Evolutionary conservation across 2,797 vertebrate genomes (phyloP), one percentile per base, ranked within the genome.

Genomic region (Sebastes wilsoni): DNA sequence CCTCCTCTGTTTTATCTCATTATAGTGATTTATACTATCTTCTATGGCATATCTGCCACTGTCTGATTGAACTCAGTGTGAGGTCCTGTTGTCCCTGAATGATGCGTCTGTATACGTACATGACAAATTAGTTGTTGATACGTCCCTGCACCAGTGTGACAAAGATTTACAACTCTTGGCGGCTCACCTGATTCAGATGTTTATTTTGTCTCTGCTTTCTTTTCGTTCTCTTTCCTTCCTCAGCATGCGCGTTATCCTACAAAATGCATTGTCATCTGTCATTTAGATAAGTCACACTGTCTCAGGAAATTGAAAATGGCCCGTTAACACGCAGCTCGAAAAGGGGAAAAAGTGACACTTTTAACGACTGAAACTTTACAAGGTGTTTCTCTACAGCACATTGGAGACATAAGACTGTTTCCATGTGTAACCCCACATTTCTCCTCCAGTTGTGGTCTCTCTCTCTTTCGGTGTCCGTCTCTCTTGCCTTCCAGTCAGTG

Each of bases 71-170:
- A 75, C 73, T 79, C 77, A n/a, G 38, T 22, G 34, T 64, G 67
- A 72, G 22, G 65, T 64, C 81, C 58, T 76, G 49, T 83, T 80
- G 71, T 77, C 66, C 62, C 72, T 69, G 62, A 79, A 28, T 66
- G 78, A 82, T 74, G 64, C 10, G 14, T 82, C 67, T 82, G 52
- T 58, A 38, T 68, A 74, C 0, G 12, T 36, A 36, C 28, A 36
- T 80, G 88, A 88, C 75, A 77, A 67, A 86, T 75, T 64, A 42
- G 75, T 71, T 62, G 82, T 65, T 79, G 71, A 82, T 55, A 3
- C 16, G 18, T 62, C 69, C 62, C 64, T 68, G 69, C 30, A 34
- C 38, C 67, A 16, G 30, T 16, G 52, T 46, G 77, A 78, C 74
- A 80, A 25, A 83, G 82, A 87, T 75, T 75, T 55, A 80, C 71